These are phyloP conservation scores for Dinomys branickii DNA, from an alignment of 2,113 vertebrate genomes.

Conservation along the genomic window DNA sequence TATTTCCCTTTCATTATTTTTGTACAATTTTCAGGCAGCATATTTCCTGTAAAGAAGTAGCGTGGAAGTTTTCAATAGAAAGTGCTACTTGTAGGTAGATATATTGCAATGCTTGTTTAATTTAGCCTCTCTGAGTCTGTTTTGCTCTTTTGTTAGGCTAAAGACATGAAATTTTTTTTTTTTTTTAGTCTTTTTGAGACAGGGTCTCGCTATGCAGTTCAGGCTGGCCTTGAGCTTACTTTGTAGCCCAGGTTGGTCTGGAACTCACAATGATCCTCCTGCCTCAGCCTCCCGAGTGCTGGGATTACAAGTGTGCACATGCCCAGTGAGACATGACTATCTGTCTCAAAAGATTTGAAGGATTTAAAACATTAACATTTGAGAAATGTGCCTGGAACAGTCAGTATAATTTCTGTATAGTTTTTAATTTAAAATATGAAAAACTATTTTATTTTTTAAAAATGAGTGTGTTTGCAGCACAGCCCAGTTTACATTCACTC, in stretches of 20 bases:
- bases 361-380: neutral
- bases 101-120: neutral
- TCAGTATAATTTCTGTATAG: neutral
- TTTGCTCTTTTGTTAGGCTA: neutral
- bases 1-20: neutral
- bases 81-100: neutral
- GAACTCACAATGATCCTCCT: too few relatives aligned
- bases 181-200: too few relatives aligned
- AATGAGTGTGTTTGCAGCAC: neutral
- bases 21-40: neutral
- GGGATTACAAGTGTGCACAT: too few relatives aligned
- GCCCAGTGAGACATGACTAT: neutral
- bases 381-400: neutral
- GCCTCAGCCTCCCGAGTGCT: too few relatives aligned
- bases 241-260: too few relatives aligned
- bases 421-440: neutral
- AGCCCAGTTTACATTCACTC: neutral
- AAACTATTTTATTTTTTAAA: neutral
- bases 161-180: neutral
- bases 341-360: neutral
- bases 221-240: too few relatives aligned
- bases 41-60: neutral
- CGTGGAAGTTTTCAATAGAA: neutral
- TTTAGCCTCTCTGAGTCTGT: neutral
- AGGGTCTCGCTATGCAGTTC: too few relatives aligned